Evolutionary conservation across 2,888 invertebrate species (phyloP).

Genomic region (Nomada lathburiana): DNA sequence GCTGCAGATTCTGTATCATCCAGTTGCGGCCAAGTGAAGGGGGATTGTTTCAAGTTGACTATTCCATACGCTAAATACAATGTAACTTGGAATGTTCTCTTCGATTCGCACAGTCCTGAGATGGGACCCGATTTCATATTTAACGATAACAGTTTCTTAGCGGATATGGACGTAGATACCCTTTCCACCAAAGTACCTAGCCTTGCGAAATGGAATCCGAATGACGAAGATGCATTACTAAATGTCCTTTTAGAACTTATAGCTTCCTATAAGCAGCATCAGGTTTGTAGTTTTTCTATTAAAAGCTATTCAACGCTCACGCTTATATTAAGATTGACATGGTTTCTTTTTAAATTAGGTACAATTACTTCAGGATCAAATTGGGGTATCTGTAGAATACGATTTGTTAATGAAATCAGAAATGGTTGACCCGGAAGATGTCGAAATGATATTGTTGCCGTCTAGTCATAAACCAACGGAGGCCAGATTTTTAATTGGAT

Average conservation of each 20-base stretch:
- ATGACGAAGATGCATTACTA: slow-evolving; percentile 86
- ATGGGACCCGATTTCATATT: slow-evolving; percentile 91
- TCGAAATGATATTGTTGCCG: slow-evolving; percentile 88
- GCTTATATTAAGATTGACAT: neutral
- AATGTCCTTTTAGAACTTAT: slow-evolving; percentile 88
- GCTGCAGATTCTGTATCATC: slow-evolving; percentile 62
- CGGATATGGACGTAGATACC: slow-evolving; percentile 86
- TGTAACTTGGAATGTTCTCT: slow-evolving; percentile 90
- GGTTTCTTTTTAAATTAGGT: slow-evolving; percentile 40
- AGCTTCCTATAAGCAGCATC: slow-evolving; percentile 87
- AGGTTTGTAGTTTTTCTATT: slow-evolving; percentile 84
- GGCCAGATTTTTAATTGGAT: slow-evolving; percentile 88
- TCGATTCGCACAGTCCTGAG: slow-evolving; percentile 87
- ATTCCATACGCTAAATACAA: slow-evolving; percentile 90
- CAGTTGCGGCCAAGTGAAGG: slow-evolving; percentile 76
- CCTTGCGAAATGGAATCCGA: slow-evolving; percentile 88
- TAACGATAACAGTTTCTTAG: slow-evolving; percentile 88
- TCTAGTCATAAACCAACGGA: slow-evolving; percentile 83
- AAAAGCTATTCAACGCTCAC: neutral
- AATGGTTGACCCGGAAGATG: slow-evolving; percentile 86
- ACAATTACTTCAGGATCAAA: slow-evolving; percentile 78
- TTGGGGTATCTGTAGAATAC: slow-evolving; percentile 88
- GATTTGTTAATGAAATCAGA: slow-evolving; percentile 86
- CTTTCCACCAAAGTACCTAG: slow-evolving; percentile 86
- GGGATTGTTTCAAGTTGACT: slow-evolving; percentile 87